Base-by-base conservation (phyloP, 2,797 vertebrate species). In the Tenualosa ilisha region DNA sequence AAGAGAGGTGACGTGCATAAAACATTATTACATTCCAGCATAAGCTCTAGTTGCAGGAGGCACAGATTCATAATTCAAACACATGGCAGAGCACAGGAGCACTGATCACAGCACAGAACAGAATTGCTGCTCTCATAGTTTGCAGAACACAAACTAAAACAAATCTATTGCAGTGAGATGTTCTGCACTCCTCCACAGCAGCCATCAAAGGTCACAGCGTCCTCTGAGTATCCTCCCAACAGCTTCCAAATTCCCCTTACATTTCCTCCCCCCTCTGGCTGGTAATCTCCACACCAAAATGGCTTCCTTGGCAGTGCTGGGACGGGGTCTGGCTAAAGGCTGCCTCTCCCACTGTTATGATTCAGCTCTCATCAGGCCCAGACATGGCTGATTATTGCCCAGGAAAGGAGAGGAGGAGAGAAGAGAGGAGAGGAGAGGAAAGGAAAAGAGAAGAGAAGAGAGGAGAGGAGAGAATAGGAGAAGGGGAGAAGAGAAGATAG, bases 51-150 rank as follows among this genome's bases (percentile, higher is more conserved):
- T 31, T 31, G 56, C 20, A 59, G 56, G 1, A 7, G 2, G 22
- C 24, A n/a, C n/a, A 26, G 24, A 65, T 65, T 65, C 61, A 65
- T 65, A 7, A 65, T 65, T 65, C 61, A 65, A 65, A 65, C 61
- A 65, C 11, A 24, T n/a, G 7, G 7, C n/a, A 65, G 6, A 24
- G 61, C n/a, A 9, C 61, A 65, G 61, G 24, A 26, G 26, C 61
- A 65, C n/a, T 65, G 61, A 65, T 65, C 61, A 65, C n/a, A 65
- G 61, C 61, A 24, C n/a, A 26, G 24, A 6, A 56, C 3, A 9
- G 4, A 5, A 6, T 26, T 26, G n/a, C 61, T 12, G 2, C 11
- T 26, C n/a, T n/a, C 24, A 9, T 65, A 26, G n/a, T 6, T 26
- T 26, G n/a, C 61, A 2, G 11, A 26, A 65, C 7, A 65, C 61